phyloP scores from a whole-genome alignment of 1,140 invertebrate genomes.

The Zaprionus vittiger region DNA sequence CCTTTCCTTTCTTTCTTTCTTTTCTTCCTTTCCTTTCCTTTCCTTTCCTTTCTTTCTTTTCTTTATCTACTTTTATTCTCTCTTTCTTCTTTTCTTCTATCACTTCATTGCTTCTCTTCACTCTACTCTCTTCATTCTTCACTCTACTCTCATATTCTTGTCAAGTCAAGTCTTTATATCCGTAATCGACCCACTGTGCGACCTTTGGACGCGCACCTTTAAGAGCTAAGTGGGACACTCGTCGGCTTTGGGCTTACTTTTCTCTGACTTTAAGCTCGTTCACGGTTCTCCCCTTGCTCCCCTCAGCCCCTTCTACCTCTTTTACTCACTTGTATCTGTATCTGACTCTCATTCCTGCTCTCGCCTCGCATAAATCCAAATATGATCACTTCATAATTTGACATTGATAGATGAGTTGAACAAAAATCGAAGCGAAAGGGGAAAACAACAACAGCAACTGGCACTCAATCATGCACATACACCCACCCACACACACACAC shows the following conservation, averaged over 20 bases:
- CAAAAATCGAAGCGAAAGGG: conserved; percentile 61
- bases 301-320: not conserved
- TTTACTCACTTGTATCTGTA: not conserved
- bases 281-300: not conserved
- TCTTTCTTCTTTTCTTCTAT: too few species aligned
- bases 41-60: too few species aligned
- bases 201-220: conserved; percentile 41
- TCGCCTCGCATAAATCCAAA: conserved; percentile 80
- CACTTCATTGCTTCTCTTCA: too few species aligned
- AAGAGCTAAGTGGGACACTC: conserved; percentile 36
- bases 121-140: too few species aligned
- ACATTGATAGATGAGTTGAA: conserved; percentile 83
- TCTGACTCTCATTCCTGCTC: conserved; percentile 11
- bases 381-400: conserved; percentile 85
- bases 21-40: too few species aligned
- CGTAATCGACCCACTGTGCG: conserved; percentile 20
- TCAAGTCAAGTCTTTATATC: too few species aligned
- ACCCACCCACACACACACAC: conserved; percentile 33
- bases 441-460: conserved; percentile 37
- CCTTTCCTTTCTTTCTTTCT: too few species aligned
- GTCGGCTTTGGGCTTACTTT: conserved; percentile 19
- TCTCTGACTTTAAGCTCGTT: conserved; percentile 48
- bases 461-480: conserved; percentile 73
- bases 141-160: too few species aligned
- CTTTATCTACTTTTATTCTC: too few species aligned